Percentiles rank a stretch among this genome's conserved stretches.
Evolutionary conservation across 2,113 vertebrate species (phyloP).

Genomic region (Spilogale gracilis): DNA sequence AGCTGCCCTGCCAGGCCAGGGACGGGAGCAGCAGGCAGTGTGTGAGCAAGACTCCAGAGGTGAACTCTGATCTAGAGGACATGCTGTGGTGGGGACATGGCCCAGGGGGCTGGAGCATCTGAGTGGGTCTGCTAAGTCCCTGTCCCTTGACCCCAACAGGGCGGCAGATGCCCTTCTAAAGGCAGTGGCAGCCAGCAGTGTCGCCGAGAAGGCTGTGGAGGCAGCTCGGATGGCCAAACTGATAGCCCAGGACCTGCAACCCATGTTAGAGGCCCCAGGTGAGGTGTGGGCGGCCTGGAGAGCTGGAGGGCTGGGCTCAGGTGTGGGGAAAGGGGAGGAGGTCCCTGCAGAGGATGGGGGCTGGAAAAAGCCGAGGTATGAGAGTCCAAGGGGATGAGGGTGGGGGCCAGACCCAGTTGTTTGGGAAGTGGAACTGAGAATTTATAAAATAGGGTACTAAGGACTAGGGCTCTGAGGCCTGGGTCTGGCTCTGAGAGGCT

Average conservation of each 20-base stretch:
- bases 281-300: constrained; percentile 54
- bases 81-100: not conserved
- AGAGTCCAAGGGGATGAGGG: not conserved
- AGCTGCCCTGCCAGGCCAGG: not conserved
- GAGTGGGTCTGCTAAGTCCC: constrained; percentile 17
- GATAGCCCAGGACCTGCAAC: constrained; percentile 85
- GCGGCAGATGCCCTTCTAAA: constrained; percentile 86
- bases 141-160: constrained; percentile 70
- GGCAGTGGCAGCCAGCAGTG: constrained; percentile 80
- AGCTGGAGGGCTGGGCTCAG: not conserved
- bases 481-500: not conserved
- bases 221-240: constrained; percentile 84
- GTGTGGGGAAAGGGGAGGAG: not conserved
- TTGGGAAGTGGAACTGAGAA: not conserved
- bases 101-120: not conserved
- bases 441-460: not conserved
- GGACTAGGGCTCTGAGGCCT: not conserved
- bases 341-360: not conserved
- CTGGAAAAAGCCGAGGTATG: not conserved
- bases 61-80: not conserved
- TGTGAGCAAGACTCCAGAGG: not conserved
- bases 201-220: constrained; percentile 84
- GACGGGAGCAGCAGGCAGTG: not conserved
- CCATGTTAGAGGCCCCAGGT: constrained; percentile 84
- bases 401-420: not conserved